phyloP scores from a whole-genome alignment of 2,113 vertebrate species.

The Limanda limanda region DNA sequence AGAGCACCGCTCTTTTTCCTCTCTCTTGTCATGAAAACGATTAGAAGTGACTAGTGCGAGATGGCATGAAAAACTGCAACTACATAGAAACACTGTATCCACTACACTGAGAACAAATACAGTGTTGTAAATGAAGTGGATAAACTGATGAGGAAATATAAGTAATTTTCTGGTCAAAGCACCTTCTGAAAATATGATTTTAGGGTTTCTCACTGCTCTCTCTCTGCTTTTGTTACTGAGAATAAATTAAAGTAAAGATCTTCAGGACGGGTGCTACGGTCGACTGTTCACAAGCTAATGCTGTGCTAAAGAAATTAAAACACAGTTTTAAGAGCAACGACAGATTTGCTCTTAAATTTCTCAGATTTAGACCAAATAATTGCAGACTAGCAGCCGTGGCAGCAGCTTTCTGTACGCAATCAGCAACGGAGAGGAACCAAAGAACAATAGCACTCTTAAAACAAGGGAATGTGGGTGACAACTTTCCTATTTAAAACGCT shows the following conservation, averaged over 20 bases:
- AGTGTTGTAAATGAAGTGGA: slow-evolving; percentile 38
- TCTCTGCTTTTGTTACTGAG: slow-evolving; percentile 15
- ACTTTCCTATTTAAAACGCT: slow-evolving; percentile 53
- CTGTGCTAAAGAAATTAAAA: slow-evolving; percentile 20
- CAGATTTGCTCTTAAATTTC: slow-evolving; percentile 29
- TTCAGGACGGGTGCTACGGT: too few relatives aligned
- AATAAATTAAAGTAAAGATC: background rate
- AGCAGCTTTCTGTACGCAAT: slow-evolving; percentile 42
- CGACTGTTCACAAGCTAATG: slow-evolving; percentile 11
- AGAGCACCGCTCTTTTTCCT: slow-evolving; percentile 13
- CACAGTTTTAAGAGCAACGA: slow-evolving; percentile 36
- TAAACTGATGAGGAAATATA: background rate
- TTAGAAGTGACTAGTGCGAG: slow-evolving; percentile 33
- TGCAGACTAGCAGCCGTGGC: slow-evolving; percentile 44
- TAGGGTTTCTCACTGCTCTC: background rate
- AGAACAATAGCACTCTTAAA: slow-evolving; percentile 59
- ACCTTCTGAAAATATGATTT: slow-evolving; percentile 9
- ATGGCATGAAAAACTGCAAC: background rate
- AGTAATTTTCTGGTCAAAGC: slow-evolving; percentile 9
- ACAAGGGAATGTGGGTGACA: slow-evolving; percentile 46
- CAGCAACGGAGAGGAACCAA: slow-evolving; percentile 50
- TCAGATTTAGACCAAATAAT: slow-evolving; percentile 42
- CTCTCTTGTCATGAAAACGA: slow-evolving; percentile 12
- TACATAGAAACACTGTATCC: slow-evolving; percentile 22
- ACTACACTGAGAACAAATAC: slow-evolving; percentile 25